Base-by-base conservation (phyloP, 2,113 vertebrate species). In the Antechinus flavipes region DNA sequence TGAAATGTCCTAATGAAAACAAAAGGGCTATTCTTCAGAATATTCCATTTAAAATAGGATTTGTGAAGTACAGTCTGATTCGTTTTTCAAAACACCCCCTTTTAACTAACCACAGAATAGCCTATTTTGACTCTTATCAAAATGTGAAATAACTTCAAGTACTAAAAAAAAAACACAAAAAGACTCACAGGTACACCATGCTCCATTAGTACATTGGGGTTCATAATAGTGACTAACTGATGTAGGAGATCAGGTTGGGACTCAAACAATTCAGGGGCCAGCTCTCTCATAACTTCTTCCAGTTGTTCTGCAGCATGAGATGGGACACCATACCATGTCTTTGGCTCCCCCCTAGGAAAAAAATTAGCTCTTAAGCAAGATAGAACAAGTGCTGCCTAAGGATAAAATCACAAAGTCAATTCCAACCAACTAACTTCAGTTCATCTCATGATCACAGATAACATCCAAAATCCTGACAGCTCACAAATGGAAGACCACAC, bases 221-320 rank as follows among this genome's bases (percentile, higher is more conserved):
- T 99, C 99, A 99, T 99, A 98, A 99, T 99, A 98, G 99, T 99
- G 97, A 99, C 99, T 90, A 99, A 98, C 90, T 99, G 99, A 97
- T 99, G 99, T 54, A 99, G 98, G 25, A 99, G 99, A 97, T 99
- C 99, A 50, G 99, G 99, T 97, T 99, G 99, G 2, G 99, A 99
- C 97, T 99, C 99, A 97, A 99, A 99, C 0, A 99, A 98, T 97
- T 99, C 99, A 8, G 99, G 99, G 55, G 99, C 99, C 96, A 99
- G 94, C 95, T 99, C 99, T 97, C 99, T 99, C 99, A 99, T 99
- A 50, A 99, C 99, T 2, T 99, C 99, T 96, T 99, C 99, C 58
- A 99, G 98, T 94, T 99, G 99, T 98, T 99, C 99, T 24, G 99
- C 99, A 2, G 99, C 99, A 30, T 99, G 99, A 24, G 99, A 99